Base-by-base conservation (phyloP, 2,797 vertebrate species). In the Molossus alvarezi region DNA sequence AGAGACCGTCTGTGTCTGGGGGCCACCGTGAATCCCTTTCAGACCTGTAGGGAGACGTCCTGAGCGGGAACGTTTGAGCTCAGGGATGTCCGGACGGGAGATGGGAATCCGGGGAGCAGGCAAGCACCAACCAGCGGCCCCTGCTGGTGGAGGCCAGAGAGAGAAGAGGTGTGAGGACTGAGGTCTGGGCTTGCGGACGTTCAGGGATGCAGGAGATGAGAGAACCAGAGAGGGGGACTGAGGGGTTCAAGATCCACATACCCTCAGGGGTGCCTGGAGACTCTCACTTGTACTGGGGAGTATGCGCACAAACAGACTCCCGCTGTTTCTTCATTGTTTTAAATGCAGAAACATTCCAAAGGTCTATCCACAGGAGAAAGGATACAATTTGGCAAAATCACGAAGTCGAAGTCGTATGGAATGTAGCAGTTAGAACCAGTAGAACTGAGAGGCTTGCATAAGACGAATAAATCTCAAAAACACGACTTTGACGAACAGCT, bases 151-250 rank as follows among this genome's bases (percentile, higher is more conserved):
- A 60, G 58, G 25, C 15, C 69, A 72, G 41, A 25, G 7, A 76
- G 23, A 62, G 21, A 13, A 62, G 37, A 15, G 29, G 29, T 29
- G 18, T 58, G 45, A 86, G 45, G 29, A 10, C 21, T 58, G 51
- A 10, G 20, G 5, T 21, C 13, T 37, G 69, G 27, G 1, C 20
- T 48, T 7, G 11, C 1, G 0, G n/a, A 13, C 33, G 7, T 9
- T 57, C 48, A 29, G 48, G 62, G 62, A 53, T 13, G 48, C 3
- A 15, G 18, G 20, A 33, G 33, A 8, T 80, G 27, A 37, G 51
- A 77, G n/a, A 69, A 21, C 71, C 1, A 33, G 13, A 21, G 12
- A 17, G 29, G 12, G 72, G 45, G 55, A 12, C 48, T 9, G 33
- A 73, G 13, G 45, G 8, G 5, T 14, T 53, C 48, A 45, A 71